Base-by-base conservation (phyloP, 2,888 invertebrate genomes). In the Dicyrtoma fusca region DNA sequence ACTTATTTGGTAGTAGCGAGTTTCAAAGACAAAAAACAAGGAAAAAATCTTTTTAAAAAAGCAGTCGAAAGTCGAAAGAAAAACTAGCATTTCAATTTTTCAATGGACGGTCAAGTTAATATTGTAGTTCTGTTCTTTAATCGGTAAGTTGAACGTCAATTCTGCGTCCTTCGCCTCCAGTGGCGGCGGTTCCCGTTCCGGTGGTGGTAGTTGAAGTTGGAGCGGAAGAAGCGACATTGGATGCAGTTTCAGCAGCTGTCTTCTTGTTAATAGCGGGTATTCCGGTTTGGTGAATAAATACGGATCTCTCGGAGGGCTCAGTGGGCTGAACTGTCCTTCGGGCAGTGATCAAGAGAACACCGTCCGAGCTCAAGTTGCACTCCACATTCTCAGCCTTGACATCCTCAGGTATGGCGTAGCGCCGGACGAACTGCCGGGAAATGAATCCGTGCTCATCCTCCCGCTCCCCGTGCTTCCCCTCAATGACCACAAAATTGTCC, bases 391-490 rank as follows among this genome's bases (percentile, higher is more conserved):
- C 88, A 5, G 91, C 87, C 73, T 93, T 90, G 71, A 90, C 91
- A 0, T 89, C 91, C 80, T 90, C 88, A 0, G 94, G 93, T 63
- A 94, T 82, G 61, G 88, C 82, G 82, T 92, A 94, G 73, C 90
- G 87, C 61, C 93, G 86, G 74, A 90, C 88, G 80, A 93, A 91
- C 77, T 92, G 91, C 70, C 91, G 87, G 57, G 89, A 88, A 25
- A 92, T 88, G 83, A 88, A 89, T 11, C 91, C 92, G 80, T 93
- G 92, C 81, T 93, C 92, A 82, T 94, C 94, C 77, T 88, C 89
- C 80, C 90, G 91, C 83, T 94, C 93, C 82, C 92, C 92, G 82
- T 94, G 93, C 82, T 90, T 92, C 65, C 92, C 92, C 82, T 91
- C 90, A 1, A 86, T 83, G 45, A 91, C 88, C 0, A 92, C 87